A percentile compares a stretch with the other conserved stretches of the same genome.
Conservation (phyloP, 2,888 invertebrate genomes). For the Isoperla grammatica region DNA sequence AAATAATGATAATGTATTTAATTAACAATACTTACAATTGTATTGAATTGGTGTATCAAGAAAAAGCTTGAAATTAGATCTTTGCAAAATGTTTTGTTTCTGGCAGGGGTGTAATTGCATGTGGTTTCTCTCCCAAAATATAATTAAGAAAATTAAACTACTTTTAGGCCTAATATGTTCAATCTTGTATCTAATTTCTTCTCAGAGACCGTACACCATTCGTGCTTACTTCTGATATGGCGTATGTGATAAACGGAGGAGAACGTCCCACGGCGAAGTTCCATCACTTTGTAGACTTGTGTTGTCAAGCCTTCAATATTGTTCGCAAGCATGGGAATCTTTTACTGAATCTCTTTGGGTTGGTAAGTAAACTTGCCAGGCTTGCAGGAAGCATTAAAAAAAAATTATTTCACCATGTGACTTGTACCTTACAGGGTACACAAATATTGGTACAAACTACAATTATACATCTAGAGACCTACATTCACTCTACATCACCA, state of each 20-base stretch:
- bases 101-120: no score
- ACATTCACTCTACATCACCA: no score
- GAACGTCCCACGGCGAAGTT: slow-evolving; percentile 89
- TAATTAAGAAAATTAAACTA: slow-evolving; percentile 2
- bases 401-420: not conserved
- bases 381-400: no score
- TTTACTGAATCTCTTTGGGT: slow-evolving; percentile 81
- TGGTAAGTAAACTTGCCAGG: slow-evolving; percentile 57
- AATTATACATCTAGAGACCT: no score
- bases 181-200: slow-evolving; percentile 17
- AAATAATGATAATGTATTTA: no score
- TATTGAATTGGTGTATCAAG: no score
- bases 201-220: slow-evolving; percentile 93
- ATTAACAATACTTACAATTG: no score
- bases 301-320: slow-evolving; percentile 95
- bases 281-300: slow-evolving; percentile 97
- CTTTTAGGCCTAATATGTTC: not conserved
- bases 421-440: not conserved
- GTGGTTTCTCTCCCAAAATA: no score
- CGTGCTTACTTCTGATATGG: slow-evolving; percentile 98
- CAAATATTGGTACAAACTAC: no score
- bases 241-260: slow-evolving; percentile 97
- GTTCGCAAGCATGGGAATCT: slow-evolving; percentile 87
- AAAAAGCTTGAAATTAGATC: no score
- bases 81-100: no score